Percentiles rank a stretch among this genome's conserved stretches.
Conservation (phyloP, 2,888 invertebrate genomes). For the Podotricha telesiphe region DNA sequence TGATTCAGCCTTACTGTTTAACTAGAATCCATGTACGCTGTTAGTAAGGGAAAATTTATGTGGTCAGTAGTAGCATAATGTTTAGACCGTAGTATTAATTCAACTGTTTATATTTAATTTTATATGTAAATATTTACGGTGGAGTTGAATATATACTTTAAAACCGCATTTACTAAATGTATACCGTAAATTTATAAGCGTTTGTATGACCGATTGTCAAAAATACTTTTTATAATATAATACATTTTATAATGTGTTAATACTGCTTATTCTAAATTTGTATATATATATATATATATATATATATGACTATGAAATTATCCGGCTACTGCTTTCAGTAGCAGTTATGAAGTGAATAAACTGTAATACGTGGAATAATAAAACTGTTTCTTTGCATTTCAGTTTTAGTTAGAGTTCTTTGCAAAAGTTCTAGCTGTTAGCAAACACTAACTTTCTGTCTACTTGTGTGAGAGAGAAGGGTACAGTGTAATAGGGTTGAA, state of each 20-base stretch:
- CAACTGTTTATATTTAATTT: conserved; percentile 4
- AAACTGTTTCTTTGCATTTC: conserved; percentile 36
- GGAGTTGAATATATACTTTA: not conserved
- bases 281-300: no score
- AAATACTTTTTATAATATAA: no score
- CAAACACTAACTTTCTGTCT: conserved; percentile 39
- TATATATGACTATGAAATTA: not conserved
- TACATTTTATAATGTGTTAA: no score
- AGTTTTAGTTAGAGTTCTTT: conserved; percentile 38
- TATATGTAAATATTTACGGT: not conserved
- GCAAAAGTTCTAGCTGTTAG: conserved; percentile 41
- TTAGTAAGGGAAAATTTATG: conserved; percentile 16
- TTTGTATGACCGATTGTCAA: no score
- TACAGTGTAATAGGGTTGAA: conserved; percentile 23
- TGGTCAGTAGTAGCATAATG: not conserved
- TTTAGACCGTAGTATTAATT: not conserved
- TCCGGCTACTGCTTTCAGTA: not conserved
- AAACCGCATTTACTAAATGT: no score
- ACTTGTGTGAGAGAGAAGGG: conserved; percentile 17
- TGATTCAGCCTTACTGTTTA: conserved; percentile 24
- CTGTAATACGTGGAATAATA: conserved; percentile 26
- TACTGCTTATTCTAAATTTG: no score
- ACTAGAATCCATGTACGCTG: conserved; percentile 23
- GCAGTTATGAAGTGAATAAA: conserved; percentile 23
- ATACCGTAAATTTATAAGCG: no score